These are phyloP conservation scores for Grammomys dolichurus DNA, from an alignment of 2,113 vertebrate species.

Conservation along the genomic window DNA sequence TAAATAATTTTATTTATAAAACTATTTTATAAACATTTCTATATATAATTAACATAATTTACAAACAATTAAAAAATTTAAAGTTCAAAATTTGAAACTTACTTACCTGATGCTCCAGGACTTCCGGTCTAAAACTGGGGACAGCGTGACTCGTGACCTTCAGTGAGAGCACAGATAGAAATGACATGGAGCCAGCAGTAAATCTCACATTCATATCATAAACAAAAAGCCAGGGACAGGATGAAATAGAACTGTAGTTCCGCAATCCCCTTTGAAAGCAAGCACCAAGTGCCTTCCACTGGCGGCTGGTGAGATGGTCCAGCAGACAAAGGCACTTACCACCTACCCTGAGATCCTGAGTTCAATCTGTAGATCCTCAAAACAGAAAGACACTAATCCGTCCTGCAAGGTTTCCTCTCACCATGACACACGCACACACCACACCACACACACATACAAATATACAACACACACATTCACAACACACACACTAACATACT, in stretches of 20 bases:
- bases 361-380: background rate
- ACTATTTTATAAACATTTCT: background rate
- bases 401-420: too few species aligned
- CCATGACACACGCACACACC: background rate
- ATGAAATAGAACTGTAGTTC: too few species aligned
- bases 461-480: background rate
- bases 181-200: accelerated
- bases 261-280: background rate
- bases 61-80: too few species aligned
- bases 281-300: too few species aligned
- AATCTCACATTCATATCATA: too few species aligned
- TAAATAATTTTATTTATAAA: background rate
- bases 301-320: background rate
- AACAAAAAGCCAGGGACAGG: background rate
- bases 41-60: background rate
- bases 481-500: background rate
- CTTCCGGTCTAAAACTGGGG: background rate
- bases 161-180: background rate
- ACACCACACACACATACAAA: too few species aligned
- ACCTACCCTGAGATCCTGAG: background rate
- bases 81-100: background rate
- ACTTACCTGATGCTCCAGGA: background rate
- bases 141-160: too few species aligned
- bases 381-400: background rate
- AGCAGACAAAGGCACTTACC: background rate